Evolutionary conservation across 2,888 invertebrate genomes (phyloP).

Genomic region (Callosobruchus maculatus): DNA sequence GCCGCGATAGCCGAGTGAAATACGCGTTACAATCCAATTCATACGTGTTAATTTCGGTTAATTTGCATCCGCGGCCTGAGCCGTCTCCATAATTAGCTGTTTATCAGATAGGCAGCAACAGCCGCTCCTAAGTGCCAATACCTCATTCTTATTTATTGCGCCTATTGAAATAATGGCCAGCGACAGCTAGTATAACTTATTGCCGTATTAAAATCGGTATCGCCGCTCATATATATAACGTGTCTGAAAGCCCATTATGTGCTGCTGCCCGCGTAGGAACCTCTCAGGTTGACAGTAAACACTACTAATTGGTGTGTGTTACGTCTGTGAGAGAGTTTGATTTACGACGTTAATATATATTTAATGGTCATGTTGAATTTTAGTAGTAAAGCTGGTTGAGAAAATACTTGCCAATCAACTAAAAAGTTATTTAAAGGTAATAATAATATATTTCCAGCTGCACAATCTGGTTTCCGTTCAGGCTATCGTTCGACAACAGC

Average conservation of each 20-base stretch:
- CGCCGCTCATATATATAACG: background rate
- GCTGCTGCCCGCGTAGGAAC: background rate
- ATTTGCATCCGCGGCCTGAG: conserved; percentile 37
- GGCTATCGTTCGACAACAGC: no score
- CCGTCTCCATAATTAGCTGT: conserved; percentile 29
- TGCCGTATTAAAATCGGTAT: background rate
- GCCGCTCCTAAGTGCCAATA: conserved; percentile 45
- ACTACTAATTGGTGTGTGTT: background rate
- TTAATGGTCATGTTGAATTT: no score
- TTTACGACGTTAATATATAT: no score
- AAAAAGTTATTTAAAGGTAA: no score
- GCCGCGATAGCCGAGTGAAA: background rate
- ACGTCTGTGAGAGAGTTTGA: no score
- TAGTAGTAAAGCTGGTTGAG: no score
- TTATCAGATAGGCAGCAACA: conserved; percentile 47
- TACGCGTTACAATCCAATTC: conserved; percentile 24
- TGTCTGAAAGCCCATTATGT: background rate
- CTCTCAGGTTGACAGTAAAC: background rate
- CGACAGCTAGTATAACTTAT: background rate
- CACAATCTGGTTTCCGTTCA: no score
- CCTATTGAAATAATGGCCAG: background rate
- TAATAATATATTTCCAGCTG: no score
- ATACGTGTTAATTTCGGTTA: conserved; percentile 34
- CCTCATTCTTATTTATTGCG: conserved; percentile 46
- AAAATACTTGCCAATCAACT: no score